phyloP scores from a whole-genome alignment of 2,113 vertebrate genomes.

The Eclectus roratus region DNA sequence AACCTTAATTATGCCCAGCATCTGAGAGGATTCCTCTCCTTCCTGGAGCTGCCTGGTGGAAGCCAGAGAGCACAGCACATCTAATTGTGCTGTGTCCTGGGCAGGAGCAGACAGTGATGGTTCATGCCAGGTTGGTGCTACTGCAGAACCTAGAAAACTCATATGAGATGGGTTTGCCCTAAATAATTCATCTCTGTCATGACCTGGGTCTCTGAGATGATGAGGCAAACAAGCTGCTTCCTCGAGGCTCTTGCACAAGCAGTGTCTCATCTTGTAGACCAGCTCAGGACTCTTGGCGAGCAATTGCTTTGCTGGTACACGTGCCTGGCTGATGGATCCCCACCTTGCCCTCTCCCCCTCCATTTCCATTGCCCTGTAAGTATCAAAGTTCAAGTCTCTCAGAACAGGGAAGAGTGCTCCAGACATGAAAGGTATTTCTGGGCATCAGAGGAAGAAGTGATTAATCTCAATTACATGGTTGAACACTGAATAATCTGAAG shows the following conservation, averaged over 20 bases:
- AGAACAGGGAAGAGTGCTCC: background rate
- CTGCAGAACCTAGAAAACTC: background rate
- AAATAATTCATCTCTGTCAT: background rate
- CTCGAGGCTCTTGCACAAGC: accelerated
- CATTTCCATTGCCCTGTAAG: background rate
- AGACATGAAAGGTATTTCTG: constrained; percentile 52
- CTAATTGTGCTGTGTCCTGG: background rate
- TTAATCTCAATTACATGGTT: constrained; percentile 59
- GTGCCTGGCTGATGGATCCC: background rate
- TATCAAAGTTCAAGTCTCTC: background rate
- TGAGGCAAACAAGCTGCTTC: background rate
- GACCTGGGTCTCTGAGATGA: background rate
- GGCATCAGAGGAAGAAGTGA: constrained; percentile 35
- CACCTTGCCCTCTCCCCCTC: background rate
- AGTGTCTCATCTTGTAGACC: background rate
- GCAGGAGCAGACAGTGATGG: background rate
- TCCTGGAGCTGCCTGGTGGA: background rate
- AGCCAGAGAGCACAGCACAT: accelerated
- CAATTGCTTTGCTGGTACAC: background rate
- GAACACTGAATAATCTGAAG: constrained; percentile 34
- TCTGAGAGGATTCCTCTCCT: background rate
- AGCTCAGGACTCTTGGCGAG: accelerated
- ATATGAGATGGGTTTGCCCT: accelerated
- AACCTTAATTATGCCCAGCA: background rate
- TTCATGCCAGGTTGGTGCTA: background rate